phyloP scores from a whole-genome alignment of 2,888 invertebrate genomes.

The Lithophane ornitopus region DNA sequence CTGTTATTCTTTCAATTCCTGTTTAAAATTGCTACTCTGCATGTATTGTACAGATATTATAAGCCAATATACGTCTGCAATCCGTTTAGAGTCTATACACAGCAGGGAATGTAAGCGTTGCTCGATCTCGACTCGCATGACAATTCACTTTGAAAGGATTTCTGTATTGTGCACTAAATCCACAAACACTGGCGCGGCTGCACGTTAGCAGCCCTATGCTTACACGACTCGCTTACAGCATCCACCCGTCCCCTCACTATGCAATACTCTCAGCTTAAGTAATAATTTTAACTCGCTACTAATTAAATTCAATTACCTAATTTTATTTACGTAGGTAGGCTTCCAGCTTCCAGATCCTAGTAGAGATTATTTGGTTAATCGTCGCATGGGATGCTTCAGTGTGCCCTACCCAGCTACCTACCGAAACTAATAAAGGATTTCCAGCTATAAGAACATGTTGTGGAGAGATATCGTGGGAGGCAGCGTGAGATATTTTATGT shows the following conservation, averaged over 20 bases:
- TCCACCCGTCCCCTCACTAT: conserved; percentile 34
- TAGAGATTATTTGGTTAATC: conserved; percentile 49
- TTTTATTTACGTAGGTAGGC: conserved; percentile 62
- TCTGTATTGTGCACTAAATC: conserved; percentile 59
- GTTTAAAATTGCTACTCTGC: not conserved
- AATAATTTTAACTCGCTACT: conserved; percentile 58
- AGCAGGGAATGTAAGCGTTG: conserved; percentile 47
- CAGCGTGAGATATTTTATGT: conserved; percentile 18
- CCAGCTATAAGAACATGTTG: conserved; percentile 27
- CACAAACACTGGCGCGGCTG: conserved; percentile 40
- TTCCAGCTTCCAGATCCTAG: conserved; percentile 39
- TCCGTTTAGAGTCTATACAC: conserved; percentile 42
- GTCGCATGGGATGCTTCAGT: conserved; percentile 26
- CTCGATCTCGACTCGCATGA: conserved; percentile 65
- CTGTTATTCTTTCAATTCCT: not conserved
- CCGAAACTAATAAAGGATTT: conserved; percentile 46
- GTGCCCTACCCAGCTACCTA: conserved; percentile 10
- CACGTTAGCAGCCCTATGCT: conserved; percentile 20
- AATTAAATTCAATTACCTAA: conserved; percentile 71
- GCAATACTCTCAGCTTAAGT: conserved; percentile 55
- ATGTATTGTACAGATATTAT: conserved; percentile 1
- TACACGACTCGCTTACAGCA: conserved; percentile 33
- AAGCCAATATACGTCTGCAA: conserved; percentile 30
- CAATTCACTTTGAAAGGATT: conserved; percentile 71
- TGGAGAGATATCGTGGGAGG: conserved; percentile 23